Percentiles rank a stretch among this genome's conserved stretches.
Evolutionary conservation across 2,888 invertebrate species (phyloP).

Genomic region (Drosophila sordidula): DNA sequence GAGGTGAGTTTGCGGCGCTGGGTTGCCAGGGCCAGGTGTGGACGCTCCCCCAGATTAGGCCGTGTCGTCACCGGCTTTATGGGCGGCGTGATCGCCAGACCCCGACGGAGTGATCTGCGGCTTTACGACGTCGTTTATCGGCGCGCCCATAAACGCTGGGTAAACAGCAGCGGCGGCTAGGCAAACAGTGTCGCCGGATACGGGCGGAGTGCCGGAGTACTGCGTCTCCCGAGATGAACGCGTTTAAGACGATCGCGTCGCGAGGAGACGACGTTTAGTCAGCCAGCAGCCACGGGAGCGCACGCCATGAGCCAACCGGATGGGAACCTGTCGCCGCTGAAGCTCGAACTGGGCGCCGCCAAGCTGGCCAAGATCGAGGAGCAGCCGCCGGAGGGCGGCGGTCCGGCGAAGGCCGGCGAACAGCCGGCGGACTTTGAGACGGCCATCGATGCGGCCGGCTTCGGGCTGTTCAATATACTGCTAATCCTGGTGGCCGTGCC

Average conservation of each 20-base stretch:
- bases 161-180: slow-evolving; percentile 28
- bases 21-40: slow-evolving; percentile 7
- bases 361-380: slow-evolving; percentile 18
- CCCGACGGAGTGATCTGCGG: slow-evolving; percentile 40
- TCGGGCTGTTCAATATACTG: slow-evolving; percentile 89
- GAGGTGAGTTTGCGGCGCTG: slow-evolving; percentile 37
- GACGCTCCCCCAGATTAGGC: too few species aligned
- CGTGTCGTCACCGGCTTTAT: slow-evolving; percentile 42
- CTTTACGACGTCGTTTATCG: slow-evolving; percentile 1
- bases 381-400: slow-evolving; percentile 14
- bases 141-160: slow-evolving; percentile 9
- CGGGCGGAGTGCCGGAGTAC: too few species aligned
- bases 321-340: too few species aligned
- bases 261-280: slow-evolving; percentile 63
- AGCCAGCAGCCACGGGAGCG: slow-evolving; percentile 27
- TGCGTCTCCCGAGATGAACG: slow-evolving; percentile 3
- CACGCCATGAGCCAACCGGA: slow-evolving; percentile 38
- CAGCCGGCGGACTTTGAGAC: slow-evolving; percentile 88
- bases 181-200: slow-evolving; percentile 2
- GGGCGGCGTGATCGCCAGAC: slow-evolving; percentile 49
- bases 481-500: slow-evolving; percentile 88
- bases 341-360: too few species aligned
- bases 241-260: slow-evolving; percentile 42
- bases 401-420: neutral
- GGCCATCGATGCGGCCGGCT: slow-evolving; percentile 89